phyloP scores from a whole-genome alignment of 1,140 invertebrate genomes.

The Maniola jurtina region DNA sequence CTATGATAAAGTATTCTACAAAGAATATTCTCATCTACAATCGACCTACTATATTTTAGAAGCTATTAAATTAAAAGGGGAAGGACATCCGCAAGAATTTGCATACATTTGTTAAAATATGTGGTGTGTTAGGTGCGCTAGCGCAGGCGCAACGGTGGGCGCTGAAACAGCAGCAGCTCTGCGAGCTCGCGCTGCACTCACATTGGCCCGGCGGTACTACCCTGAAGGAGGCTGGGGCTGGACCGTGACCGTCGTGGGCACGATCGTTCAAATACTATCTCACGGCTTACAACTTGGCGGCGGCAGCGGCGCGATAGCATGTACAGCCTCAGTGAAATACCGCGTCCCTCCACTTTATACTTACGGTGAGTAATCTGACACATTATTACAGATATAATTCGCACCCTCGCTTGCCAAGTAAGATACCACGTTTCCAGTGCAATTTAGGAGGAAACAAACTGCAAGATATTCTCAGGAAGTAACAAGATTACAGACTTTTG shows the following conservation, averaged over 20 bases:
- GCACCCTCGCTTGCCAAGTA: background rate
- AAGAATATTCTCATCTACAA: too few relatives aligned
- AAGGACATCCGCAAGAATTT: conserved; percentile 1
- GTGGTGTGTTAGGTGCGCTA: conserved; percentile 65
- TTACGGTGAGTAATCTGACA: conserved; percentile 55
- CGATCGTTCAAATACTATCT: conserved; percentile 82
- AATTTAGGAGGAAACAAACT: too few relatives aligned
- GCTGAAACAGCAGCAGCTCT: conserved; percentile 71
- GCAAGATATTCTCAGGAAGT: too few relatives aligned
- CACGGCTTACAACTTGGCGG: conserved; percentile 82
- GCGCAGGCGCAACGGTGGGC: conserved; percentile 64
- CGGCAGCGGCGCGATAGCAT: conserved; percentile 63
- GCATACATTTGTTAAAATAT: conserved; percentile 35
- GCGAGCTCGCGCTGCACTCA: conserved; percentile 69
- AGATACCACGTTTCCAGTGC: background rate
- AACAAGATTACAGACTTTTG: too few relatives aligned
- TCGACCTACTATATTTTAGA: too few relatives aligned
- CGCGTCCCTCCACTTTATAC: conserved; percentile 63
- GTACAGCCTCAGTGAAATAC: conserved; percentile 62
- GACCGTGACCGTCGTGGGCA: conserved; percentile 85
- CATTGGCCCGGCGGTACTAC: conserved; percentile 84
- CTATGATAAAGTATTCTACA: too few relatives aligned
- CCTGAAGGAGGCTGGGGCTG: conserved; percentile 91
- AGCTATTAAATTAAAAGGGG: background rate
- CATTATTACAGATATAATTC: conserved; percentile 12